Evolutionary conservation across 2,113 vertebrate genomes (phyloP), one percentile per base, ranked within the genome.

Genomic region (Zosterops japonicus): DNA sequence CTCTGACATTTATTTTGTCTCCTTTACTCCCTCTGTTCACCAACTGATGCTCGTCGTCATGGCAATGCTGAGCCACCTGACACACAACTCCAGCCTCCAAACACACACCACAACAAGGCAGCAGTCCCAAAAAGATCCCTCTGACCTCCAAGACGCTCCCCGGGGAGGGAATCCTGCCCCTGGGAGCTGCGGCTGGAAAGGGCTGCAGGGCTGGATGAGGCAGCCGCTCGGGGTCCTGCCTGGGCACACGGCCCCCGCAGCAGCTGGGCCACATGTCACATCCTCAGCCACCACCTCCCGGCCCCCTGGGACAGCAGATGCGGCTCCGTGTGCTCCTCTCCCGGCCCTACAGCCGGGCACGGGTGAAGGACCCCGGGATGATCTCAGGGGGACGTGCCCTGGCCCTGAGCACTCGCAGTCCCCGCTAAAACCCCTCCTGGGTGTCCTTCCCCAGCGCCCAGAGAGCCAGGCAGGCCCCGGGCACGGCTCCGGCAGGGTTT

Each of bases 11-110:
- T 97, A 92, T 93, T 92, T 60, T 57, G 96, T 56, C 23, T 96
- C 89, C 91, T 95, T 96, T 92, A 87, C 94, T 97, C 97, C 95
- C 79, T 93, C 97, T 93, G 86, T 92, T 98, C 98, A 97, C 97
- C 96, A 96, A 94, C 83, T 19, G 93, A 92, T 94, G 97, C 91
- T 29, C 12, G 93, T 98, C 31, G 27, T 92, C 94, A 88, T 57
- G 83, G 97, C 89, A 94, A 98, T 25, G 53, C 95, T 50, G 89
- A 94, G 78, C 91, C 97, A 93, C 95, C 96, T 97, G 97, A 94
- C 96, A 96, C 92, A 77, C 93, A 95, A 95, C 93, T 91, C 67
- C 77, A 89, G n/a, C 42, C 88, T 95, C 78, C 47, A 31, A 95
- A 93, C 94, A 84, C 96, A 90, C 67, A 61, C 68, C 91, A 77